Evolutionary conservation across 2,113 vertebrate species (phyloP), one percentile per base, ranked within the genome.

Genomic region (Triplophysa dalaica): DNA sequence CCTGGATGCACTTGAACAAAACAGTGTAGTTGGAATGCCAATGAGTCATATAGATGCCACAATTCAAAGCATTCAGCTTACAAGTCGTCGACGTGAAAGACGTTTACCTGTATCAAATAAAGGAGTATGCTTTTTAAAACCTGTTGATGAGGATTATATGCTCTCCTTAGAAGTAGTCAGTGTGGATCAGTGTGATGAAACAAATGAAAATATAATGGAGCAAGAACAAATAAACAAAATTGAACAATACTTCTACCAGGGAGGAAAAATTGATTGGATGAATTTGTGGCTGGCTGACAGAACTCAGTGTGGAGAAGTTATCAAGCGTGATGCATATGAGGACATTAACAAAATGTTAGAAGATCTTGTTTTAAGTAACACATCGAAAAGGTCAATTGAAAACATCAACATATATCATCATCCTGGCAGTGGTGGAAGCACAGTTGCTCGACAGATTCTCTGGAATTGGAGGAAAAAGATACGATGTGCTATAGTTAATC

Each of bases 361-460:
- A 0, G 82, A 91, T 0, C 69, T 92, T 26, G 87, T 48, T 74
- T 58, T 38, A 8, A 87, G 65, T 0, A 24, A 26, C 45, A 52
- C 67, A 52, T 0, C 14, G 3, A 78, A 86, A 52, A 87, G 90
- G 17, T 86, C 91, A 0, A 90, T 94, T 33, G 83, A 83, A 16
- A 88, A 83, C 41, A 85, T 95, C 16, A 94, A 93, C 81, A 92
- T 95, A 87, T 94, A 89, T 83, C 95, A 96, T 85, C 93, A 95
- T 41, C 94, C 95, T 26, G 95, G 94, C 58, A 95, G 95, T 7
- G 95, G 94, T 19, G 94, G 95, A 76, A 96, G 94, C 79, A 95
- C 94, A 64, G 91, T 95, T n/a, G 93, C 92, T 78, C 88, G 93
- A 10, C 93, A 95, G 58, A 87, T 95, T 48, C 85, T 96, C 0